Evolutionary conservation across 1,140 invertebrate genomes (phyloP).

Genomic region (Macrotrachela quadricornifera): DNA sequence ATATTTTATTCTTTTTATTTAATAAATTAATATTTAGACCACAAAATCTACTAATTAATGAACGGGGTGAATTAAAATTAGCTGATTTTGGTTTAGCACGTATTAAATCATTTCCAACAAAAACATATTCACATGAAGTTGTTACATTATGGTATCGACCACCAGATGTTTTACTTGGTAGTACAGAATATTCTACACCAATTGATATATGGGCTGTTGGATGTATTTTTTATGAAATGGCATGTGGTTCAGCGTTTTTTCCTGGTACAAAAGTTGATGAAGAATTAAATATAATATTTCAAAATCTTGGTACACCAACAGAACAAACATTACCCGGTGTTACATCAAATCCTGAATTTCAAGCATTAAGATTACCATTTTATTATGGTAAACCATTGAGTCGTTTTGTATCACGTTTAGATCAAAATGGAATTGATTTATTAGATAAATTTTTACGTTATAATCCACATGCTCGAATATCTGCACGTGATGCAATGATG

Average conservation of each 20-base stretch:
- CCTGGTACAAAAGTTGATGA: conserved; percentile 44
- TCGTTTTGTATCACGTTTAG: conserved; percentile 22
- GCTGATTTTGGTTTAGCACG: conserved; percentile 58
- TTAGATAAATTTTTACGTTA: conserved; percentile 35
- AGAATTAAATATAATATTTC: conserved; percentile 38
- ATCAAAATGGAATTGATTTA: conserved; percentile 37
- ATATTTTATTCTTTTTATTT: too few species aligned
- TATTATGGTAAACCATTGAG: conserved; percentile 36
- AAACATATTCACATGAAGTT: conserved; percentile 53
- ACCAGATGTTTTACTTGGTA: conserved; percentile 46
- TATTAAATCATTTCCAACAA: conserved; percentile 49
- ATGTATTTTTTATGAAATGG: conserved; percentile 53
- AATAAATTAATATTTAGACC: conserved; percentile 19
- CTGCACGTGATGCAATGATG: conserved; percentile 59
- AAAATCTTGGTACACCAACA: conserved; percentile 37
- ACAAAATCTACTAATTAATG: conserved; percentile 48
- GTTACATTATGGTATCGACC: conserved; percentile 52
- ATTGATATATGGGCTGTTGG: conserved; percentile 57
- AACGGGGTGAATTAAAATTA: conserved; percentile 44
- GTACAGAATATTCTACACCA: conserved; percentile 45
- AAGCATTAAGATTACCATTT: conserved; percentile 31
- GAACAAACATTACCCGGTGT: conserved; percentile 36
- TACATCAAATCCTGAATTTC: conserved; percentile 32
- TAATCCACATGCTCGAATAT: conserved; percentile 51
- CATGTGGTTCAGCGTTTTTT: conserved; percentile 42